Conservation (phyloP, 2,888 invertebrate genomes). For the Lasioglossum leucozonium region DNA sequence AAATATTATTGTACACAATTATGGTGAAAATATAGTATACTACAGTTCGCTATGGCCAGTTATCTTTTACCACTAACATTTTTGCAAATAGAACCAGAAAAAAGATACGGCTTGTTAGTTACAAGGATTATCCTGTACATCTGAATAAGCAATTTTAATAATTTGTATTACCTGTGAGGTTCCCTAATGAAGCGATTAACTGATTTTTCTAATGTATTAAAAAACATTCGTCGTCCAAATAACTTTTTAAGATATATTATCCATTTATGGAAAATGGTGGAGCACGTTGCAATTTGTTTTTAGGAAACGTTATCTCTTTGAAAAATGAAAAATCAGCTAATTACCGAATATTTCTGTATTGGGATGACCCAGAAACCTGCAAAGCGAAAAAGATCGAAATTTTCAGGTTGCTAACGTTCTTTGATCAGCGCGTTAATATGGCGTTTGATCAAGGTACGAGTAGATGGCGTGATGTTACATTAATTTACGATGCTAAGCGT, state of each 20-base stretch:
- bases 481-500: constrained; percentile 7
- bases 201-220: not conserved
- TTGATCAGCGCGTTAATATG: not conserved
- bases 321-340: not conserved
- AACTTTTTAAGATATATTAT: not conserved
- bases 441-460: not conserved
- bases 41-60: no score
- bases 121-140: no score
- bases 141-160: not conserved
- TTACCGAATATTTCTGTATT: not conserved
- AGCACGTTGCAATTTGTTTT: not conserved
- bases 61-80: no score
- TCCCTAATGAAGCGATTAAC: not conserved
- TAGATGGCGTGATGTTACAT: not conserved
- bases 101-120: no score
- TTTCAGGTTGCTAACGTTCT: not conserved
- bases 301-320: not conserved
- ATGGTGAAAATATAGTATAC: no score
- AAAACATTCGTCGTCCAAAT: not conserved
- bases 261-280: not conserved
- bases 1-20: no score
- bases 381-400: not conserved
- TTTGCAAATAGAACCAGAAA: no score
- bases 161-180: not conserved
- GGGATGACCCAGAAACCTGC: not conserved